phyloP scores from a whole-genome alignment of 2,797 vertebrate species.

The Australoheros facetus region DNA sequence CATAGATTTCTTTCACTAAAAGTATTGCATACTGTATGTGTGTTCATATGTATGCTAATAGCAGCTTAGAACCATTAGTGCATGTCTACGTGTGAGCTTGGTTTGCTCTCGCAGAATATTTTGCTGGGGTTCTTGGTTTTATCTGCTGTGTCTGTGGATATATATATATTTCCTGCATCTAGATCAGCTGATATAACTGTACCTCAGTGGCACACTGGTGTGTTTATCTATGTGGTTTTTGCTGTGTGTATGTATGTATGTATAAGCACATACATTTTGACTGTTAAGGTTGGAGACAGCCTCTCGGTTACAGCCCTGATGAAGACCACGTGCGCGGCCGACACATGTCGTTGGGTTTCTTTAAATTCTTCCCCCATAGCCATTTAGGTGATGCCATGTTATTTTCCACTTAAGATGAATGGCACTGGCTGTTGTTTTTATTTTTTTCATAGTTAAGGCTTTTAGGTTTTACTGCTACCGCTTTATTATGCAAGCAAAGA shows the following conservation, averaged over 20 bases:
- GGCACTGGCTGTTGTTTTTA: conserved; percentile 28
- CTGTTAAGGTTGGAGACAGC: conserved; percentile 17
- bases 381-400: conserved; percentile 46
- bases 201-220: not conserved
- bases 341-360: conserved; percentile 17
- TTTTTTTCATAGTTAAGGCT: conserved; percentile 35
- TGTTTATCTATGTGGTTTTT: conserved; percentile 40
- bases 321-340: conserved; percentile 22
- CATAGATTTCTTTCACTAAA: conserved; percentile 7
- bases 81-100: not conserved
- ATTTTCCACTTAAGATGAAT: conserved; percentile 65
- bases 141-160: not conserved
- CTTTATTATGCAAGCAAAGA: conserved; percentile 47
- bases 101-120: not conserved
- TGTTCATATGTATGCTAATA: conserved; percentile 16
- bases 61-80: conserved; percentile 30
- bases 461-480: conserved; percentile 36
- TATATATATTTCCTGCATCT: conserved; percentile 9
- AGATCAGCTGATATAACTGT: not conserved
- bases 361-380: conserved; percentile 23
- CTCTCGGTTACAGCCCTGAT: conserved; percentile 23
- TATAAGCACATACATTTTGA: conserved; percentile 12
- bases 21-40: not conserved
- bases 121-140: not conserved
- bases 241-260: not conserved